Evolutionary conservation across 1,140 invertebrate genomes (phyloP).

Genomic region (Macrotrachela quadricornifera): DNA sequence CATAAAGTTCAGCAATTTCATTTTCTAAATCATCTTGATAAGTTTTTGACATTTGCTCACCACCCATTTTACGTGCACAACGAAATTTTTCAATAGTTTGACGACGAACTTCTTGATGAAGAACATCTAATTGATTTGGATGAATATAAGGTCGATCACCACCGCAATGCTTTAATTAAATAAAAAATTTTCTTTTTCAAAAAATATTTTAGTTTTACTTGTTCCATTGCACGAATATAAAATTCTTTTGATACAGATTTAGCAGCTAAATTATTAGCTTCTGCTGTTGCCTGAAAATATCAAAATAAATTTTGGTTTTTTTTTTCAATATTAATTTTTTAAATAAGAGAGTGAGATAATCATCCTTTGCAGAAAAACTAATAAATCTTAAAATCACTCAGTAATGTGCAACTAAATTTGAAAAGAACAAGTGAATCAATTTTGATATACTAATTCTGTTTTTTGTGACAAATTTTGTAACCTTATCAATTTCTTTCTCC

Average conservation of each 20-base stretch:
- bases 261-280: constrained; percentile 82
- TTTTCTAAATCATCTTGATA: constrained; percentile 40
- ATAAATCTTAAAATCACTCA: neutral
- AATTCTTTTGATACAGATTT: constrained; percentile 75
- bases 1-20: too few species aligned
- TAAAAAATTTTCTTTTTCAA: too few species aligned
- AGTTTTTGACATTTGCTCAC: constrained; percentile 62
- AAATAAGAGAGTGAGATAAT: too few species aligned
- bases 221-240: constrained; percentile 74
- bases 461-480: too few species aligned
- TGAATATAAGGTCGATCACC: constrained; percentile 70
- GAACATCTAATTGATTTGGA: constrained; percentile 51
- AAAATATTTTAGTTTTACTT: neutral
- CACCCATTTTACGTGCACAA: constrained; percentile 76
- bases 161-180: constrained; percentile 38
- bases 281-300: constrained; percentile 64
- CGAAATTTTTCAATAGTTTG: constrained; percentile 54
- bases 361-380: neutral
- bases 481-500: too few species aligned
- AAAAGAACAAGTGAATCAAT: neutral
- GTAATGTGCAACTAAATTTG: neutral
- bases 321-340: too few species aligned
- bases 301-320: neutral
- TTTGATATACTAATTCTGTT: neutral
- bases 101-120: constrained; percentile 48